Conservation (phyloP, 2,113 vertebrate species). For the Clarias batrachus region DNA sequence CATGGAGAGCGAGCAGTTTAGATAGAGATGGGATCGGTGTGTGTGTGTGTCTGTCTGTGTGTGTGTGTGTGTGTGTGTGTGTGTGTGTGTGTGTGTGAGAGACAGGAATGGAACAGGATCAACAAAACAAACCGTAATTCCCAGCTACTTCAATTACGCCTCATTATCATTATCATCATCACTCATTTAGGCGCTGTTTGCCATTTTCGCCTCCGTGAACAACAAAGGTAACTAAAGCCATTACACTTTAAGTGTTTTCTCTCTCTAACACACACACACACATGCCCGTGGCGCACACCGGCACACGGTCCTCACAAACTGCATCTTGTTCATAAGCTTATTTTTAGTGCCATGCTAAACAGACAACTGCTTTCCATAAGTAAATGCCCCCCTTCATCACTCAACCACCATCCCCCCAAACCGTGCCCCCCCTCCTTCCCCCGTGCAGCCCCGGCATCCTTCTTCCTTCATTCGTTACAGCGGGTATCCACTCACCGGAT, state of each 20-base stretch:
- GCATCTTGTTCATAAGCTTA: constrained; percentile 60
- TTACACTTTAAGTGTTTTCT: constrained; percentile 38
- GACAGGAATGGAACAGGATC: constrained; percentile 13
- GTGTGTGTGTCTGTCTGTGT: not conserved
- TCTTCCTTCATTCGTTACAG: constrained; percentile 60
- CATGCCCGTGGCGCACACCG: constrained; percentile 14
- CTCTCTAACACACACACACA: constrained; percentile 25
- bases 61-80: not conserved
- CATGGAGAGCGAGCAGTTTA: constrained; percentile 45
- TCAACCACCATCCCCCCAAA: not conserved
- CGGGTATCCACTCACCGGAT: constrained; percentile 79
- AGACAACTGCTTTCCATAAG: constrained; percentile 60
- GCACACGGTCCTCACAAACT: constrained; percentile 42
- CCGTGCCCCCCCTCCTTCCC: not conserved
- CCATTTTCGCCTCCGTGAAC: constrained; percentile 57
- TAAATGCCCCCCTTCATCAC: constrained; percentile 24
- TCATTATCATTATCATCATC: constrained; percentile 63
- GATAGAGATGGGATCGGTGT: constrained; percentile 23
- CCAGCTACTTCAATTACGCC: constrained; percentile 63
- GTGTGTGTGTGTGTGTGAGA: constrained; percentile 9
- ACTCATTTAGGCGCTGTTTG: constrained; percentile 42
- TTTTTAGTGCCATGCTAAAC: constrained; percentile 61
- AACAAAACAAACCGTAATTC: constrained; percentile 37
- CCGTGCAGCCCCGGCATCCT: not conserved
- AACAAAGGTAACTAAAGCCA: constrained; percentile 45